Conservation (phyloP, 2,113 vertebrate genomes). For the Enhydra lutris region DNA sequence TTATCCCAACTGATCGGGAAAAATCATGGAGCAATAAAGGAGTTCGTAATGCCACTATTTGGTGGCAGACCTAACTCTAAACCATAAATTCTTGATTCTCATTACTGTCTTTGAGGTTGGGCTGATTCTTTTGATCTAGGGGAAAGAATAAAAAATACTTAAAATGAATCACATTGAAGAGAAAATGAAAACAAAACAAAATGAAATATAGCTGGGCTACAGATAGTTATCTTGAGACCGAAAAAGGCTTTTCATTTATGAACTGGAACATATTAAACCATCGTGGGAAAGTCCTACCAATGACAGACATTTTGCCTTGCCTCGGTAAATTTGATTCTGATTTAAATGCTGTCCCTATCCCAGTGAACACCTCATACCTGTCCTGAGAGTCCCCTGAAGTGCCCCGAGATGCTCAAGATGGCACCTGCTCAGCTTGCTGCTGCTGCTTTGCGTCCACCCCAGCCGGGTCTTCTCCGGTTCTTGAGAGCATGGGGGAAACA, state of each 20-base stretch:
- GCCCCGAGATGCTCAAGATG: not conserved
- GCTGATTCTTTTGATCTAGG: not conserved
- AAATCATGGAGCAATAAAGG: not conserved
- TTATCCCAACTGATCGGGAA: not conserved
- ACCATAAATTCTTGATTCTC: not conserved
- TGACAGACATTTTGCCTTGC: constrained; percentile 12
- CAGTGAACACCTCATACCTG: fast-evolving
- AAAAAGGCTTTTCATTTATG: constrained; percentile 43
- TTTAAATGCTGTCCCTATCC: constrained; percentile 1
- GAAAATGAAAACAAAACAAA: not conserved
- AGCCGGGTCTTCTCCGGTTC: not conserved
- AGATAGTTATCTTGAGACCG: not conserved
- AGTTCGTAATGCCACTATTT: not conserved
- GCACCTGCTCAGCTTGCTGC: too few species aligned
- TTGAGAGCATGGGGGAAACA: not conserved
- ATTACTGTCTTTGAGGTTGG: not conserved
- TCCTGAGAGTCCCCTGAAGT: not conserved
- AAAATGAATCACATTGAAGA: not conserved
- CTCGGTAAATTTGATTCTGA: constrained; percentile 47
- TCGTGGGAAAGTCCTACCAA: not conserved
- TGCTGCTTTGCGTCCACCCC: not conserved
- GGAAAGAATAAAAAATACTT: not conserved
- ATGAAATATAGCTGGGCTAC: not conserved
- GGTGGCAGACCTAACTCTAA: not conserved
- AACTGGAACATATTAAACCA: constrained; percentile 22